Percentiles rank a stretch among this genome's conserved stretches.
Evolutionary conservation across 1,140 invertebrate genomes (phyloP).

Genomic region (Pseudachorutes palmiensis): DNA sequence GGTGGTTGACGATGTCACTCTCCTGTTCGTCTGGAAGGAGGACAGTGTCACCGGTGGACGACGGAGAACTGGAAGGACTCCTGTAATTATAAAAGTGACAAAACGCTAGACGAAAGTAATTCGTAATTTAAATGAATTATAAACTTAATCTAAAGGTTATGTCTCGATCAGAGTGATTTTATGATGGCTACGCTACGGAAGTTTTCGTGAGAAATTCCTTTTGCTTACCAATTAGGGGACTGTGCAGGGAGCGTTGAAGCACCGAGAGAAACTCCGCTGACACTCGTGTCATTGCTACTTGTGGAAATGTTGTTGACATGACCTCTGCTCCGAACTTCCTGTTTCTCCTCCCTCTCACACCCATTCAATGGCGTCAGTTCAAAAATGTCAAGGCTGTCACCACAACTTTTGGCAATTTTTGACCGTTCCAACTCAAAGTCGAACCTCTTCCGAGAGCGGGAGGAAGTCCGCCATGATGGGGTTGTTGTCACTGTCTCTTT

Average conservation of each 20-base stretch:
- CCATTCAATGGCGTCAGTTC: neutral
- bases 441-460: neutral
- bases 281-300: neutral
- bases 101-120: no score
- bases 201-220: no score
- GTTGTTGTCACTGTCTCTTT: no score
- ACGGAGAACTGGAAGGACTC: constrained; percentile 27
- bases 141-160: no score
- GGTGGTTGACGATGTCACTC: neutral
- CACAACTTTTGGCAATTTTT: neutral
- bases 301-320: neutral
- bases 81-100: no score
- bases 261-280: neutral
- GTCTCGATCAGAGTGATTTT: no score
- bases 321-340: no score
- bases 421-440: neutral
- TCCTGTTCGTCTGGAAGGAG: neutral
- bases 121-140: no score
- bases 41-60: neutral
- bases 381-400: neutral
- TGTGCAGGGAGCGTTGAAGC: no score
- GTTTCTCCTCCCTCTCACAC: no score
- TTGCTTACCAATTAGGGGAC: no score
- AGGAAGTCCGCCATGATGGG: neutral
- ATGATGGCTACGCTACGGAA: no score